phyloP scores from a whole-genome alignment of 2,113 vertebrate genomes.

The Mesocricetus auratus region DNA sequence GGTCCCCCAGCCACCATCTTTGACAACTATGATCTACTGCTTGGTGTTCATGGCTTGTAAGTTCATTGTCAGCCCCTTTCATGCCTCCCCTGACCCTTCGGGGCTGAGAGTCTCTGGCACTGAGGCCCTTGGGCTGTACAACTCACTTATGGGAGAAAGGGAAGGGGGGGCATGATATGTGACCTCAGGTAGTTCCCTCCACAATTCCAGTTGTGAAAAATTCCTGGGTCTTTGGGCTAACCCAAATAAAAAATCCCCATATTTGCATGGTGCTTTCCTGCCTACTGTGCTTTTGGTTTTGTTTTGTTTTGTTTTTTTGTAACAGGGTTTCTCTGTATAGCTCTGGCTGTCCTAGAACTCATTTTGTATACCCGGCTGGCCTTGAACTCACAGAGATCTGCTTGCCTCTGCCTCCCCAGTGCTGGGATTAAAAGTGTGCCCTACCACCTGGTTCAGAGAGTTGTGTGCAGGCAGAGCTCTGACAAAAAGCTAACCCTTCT shows the following conservation, averaged over 20 bases:
- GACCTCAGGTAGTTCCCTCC: neutral
- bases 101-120: neutral
- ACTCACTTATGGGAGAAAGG: neutral
- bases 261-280: conserved; percentile 41
- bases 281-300: neutral
- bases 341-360: neutral
- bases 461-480: conserved; percentile 46
- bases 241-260: neutral
- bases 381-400: neutral
- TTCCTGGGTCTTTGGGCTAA: conserved; percentile 12
- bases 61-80: conserved; percentile 76
- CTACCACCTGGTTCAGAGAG: neutral
- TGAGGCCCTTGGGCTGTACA: neutral
- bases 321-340: neutral
- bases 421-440: neutral
- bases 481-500: conserved; percentile 27
- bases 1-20: conserved; percentile 95
- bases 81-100: neutral
- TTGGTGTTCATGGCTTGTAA: conserved; percentile 96
- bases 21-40: conserved; percentile 96
- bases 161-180: neutral
- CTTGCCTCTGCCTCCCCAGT: neutral
- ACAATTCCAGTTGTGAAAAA: conserved; percentile 38
- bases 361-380: neutral
- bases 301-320: neutral